phyloP scores from a whole-genome alignment of 2,113 vertebrate genomes.

The Microtus richardsoni region DNA sequence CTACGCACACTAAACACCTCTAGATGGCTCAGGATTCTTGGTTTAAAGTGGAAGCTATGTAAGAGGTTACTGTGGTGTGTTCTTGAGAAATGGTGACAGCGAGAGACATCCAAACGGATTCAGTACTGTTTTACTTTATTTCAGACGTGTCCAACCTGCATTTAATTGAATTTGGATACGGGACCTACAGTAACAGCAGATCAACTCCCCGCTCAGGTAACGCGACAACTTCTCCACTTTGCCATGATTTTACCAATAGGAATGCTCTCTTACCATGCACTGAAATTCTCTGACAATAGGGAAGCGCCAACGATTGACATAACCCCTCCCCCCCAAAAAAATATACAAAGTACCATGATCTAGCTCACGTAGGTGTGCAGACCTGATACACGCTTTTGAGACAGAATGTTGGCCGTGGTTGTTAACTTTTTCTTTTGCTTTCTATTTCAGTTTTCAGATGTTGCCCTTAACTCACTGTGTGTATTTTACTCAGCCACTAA shows the following conservation, averaged over 20 bases:
- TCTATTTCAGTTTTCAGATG: neutral
- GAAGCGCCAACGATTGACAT: neutral
- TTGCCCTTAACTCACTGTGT: neutral
- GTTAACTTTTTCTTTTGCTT: neutral
- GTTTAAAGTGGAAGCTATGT: fast-evolving
- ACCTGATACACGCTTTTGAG: neutral
- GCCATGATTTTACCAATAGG: fast-evolving
- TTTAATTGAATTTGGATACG: neutral
- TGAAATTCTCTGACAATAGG: neutral
- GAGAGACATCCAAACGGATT: fast-evolving
- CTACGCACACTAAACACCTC: neutral
- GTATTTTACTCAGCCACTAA: neutral
- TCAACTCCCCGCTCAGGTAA: fast-evolving
- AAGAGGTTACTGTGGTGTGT: fast-evolving
- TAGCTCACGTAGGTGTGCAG: fast-evolving
- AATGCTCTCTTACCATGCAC: no score
- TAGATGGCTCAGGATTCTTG: no score
- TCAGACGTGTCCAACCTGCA: neutral
- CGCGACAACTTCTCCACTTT: fast-evolving
- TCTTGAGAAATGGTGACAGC: no score
- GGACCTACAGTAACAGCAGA: no score
- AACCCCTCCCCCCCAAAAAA: neutral
- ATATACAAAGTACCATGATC: fast-evolving
- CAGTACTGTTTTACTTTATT: no score
- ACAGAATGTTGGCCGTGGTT: neutral